Percentiles rank a stretch among this genome's conserved stretches.
Evolutionary conservation across 1,140 invertebrate genomes (phyloP).

Genomic region (Megathymus violae): DNA sequence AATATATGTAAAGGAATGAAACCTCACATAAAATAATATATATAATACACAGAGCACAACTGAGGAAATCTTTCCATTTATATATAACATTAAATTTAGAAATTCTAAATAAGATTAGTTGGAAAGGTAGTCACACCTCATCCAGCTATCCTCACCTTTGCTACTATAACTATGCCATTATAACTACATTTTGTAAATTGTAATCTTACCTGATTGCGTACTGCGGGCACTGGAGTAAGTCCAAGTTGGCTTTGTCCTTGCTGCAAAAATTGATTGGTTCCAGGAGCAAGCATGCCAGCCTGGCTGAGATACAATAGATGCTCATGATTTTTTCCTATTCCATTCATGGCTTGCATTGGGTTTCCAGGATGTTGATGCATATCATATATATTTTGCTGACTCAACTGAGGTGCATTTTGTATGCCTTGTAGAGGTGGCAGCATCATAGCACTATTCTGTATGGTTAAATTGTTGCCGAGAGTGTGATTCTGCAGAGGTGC

Average conservation of each 20-base stretch:
- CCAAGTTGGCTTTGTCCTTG: conserved; percentile 85
- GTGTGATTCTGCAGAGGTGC: conserved; percentile 78
- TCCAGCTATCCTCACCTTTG: too few relatives aligned
- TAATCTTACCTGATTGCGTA: conserved; percentile 82
- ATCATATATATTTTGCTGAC: conserved; percentile 83
- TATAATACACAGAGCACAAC: too few relatives aligned
- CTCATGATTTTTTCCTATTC: conserved; percentile 85
- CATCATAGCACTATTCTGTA: conserved; percentile 78
- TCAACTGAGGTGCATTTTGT: conserved; percentile 72
- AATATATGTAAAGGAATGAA: too few relatives aligned
- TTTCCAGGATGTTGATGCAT: conserved; percentile 82
- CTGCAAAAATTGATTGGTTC: conserved; percentile 86
- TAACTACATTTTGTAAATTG: too few relatives aligned
- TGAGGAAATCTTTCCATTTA: too few relatives aligned
- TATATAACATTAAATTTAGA: too few relatives aligned
- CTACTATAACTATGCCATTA: too few relatives aligned
- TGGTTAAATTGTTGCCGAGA: conserved; percentile 70
- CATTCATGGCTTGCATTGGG: conserved; percentile 84
- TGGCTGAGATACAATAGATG: conserved; percentile 88
- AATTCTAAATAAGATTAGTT: too few relatives aligned
- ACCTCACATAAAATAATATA: too few relatives aligned
- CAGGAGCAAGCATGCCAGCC: conserved; percentile 86
- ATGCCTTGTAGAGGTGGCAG: conserved; percentile 74
- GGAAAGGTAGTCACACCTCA: too few relatives aligned
- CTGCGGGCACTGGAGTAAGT: conserved; percentile 83